phyloP scores from a whole-genome alignment of 2,113 vertebrate species.

The Prunella himalayana region DNA sequence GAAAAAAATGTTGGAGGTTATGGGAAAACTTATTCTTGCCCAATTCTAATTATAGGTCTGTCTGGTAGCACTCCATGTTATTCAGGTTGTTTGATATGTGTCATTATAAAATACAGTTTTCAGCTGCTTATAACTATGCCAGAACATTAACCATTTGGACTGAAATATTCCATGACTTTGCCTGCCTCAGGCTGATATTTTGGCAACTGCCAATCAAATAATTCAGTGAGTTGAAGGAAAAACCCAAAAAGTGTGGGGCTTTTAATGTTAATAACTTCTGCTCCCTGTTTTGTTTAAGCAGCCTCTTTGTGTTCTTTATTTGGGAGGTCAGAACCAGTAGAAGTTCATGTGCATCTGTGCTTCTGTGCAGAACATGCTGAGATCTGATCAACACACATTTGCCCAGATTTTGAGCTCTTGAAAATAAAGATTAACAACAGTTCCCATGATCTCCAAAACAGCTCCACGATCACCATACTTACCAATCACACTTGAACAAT shows the following conservation, averaged over 20 bases:
- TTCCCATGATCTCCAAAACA: background rate
- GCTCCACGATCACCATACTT: background rate
- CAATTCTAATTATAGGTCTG: constrained; percentile 35
- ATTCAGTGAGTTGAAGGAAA: background rate
- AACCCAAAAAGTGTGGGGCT: rapidly evolving
- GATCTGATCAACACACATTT: background rate
- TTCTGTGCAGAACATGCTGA: background rate
- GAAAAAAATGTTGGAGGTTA: constrained; percentile 12
- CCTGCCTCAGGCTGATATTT: background rate
- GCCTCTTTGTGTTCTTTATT: background rate
- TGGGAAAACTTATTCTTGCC: constrained; percentile 20
- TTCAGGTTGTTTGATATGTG: constrained; percentile 1
- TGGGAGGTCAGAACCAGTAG: background rate
- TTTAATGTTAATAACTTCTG: background rate
- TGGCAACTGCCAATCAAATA: background rate
- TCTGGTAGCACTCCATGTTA: background rate
- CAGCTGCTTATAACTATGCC: background rate
- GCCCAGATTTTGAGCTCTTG: background rate
- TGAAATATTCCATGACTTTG: background rate
- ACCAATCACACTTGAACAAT: background rate
- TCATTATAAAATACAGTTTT: background rate
- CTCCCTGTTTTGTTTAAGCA: background rate
- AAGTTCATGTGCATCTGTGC: background rate
- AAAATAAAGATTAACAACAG: background rate
- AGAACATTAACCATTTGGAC: constrained; percentile 6